These are phyloP conservation scores for Erethizon dorsatum DNA, from an alignment of 2,797 vertebrate species.

Conservation along the genomic window DNA sequence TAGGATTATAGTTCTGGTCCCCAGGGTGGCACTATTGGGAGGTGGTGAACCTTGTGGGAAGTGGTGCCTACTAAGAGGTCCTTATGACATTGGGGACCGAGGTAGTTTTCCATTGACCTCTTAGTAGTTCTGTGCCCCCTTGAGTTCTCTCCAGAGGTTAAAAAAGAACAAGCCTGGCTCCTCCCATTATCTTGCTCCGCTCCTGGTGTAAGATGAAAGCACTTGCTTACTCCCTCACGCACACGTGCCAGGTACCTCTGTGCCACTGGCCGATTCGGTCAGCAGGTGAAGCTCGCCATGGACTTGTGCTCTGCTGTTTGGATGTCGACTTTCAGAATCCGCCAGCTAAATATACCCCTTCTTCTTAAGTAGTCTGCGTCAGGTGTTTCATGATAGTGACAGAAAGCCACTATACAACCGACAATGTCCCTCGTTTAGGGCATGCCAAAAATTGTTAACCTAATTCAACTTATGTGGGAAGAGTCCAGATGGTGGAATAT, in stretches of 20 bases:
- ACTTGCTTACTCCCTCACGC: not conserved
- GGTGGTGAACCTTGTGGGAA: not conserved
- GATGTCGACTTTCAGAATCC: not conserved
- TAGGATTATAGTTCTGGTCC: not conserved
- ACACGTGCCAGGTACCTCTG: not conserved
- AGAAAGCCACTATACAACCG: not conserved
- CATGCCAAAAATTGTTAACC: not conserved
- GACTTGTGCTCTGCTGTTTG: not conserved
- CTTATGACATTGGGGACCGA: not conserved
- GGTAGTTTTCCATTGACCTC: not conserved
- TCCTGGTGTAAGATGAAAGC: no score
- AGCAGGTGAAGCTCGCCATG: not conserved
- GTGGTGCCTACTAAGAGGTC: not conserved
- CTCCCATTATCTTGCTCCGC: not conserved
- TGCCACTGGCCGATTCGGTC: not conserved
- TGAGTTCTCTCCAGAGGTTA: not conserved
- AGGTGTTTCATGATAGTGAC: not conserved
- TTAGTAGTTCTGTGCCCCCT: not conserved
- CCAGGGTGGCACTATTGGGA: not conserved
- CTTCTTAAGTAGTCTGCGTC: not conserved
- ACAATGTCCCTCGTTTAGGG: not conserved
- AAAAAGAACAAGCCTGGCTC: not conserved
- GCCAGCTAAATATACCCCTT: not conserved
- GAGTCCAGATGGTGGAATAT: not conserved
- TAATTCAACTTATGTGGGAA: not conserved